These are phyloP conservation scores for Eubucco bourcierii DNA, from an alignment of 2,113 vertebrate genomes.

Conservation along the genomic window DNA sequence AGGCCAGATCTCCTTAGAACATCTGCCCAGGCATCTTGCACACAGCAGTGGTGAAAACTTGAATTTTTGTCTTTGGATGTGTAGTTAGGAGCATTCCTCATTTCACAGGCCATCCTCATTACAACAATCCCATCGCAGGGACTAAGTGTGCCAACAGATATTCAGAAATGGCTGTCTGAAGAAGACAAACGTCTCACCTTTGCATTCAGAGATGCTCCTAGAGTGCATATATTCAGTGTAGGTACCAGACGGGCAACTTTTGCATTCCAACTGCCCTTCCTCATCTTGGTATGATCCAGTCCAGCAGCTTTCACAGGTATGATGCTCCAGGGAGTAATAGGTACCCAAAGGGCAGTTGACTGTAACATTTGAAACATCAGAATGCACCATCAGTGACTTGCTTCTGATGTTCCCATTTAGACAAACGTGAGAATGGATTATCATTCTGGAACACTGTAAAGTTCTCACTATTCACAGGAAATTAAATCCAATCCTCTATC, in stretches of 20 bases:
- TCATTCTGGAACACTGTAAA: not conserved
- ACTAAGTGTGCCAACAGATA: not conserved
- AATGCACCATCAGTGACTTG: not conserved
- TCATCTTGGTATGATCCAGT: slow-evolving; percentile 92
- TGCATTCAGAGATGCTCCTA: slow-evolving; percentile 88
- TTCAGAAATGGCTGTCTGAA: not conserved
- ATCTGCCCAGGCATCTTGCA: not conserved
- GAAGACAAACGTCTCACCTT: slow-evolving; percentile 77
- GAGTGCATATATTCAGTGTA: slow-evolving; percentile 93
- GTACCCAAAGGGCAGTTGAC: slow-evolving; percentile 95
- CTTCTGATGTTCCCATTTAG: not conserved
- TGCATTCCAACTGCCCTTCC: slow-evolving; percentile 93
- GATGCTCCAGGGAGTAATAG: slow-evolving; percentile 88
- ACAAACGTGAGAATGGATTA: not conserved
- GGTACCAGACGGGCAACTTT: slow-evolving; percentile 86
- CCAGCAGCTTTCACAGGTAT: slow-evolving; percentile 92
- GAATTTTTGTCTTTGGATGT: not conserved
- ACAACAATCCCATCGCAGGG: not conserved
- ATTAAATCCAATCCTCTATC: not conserved
- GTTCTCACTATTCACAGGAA: not conserved
- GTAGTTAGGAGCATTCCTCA: not conserved
- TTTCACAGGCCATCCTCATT: not conserved
- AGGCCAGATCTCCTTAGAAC: not conserved
- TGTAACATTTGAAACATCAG: slow-evolving; percentile 47
- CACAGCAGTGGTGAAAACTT: not conserved